phyloP scores from a whole-genome alignment of 1,140 invertebrate genomes.

The Lucilia cuprina region DNA sequence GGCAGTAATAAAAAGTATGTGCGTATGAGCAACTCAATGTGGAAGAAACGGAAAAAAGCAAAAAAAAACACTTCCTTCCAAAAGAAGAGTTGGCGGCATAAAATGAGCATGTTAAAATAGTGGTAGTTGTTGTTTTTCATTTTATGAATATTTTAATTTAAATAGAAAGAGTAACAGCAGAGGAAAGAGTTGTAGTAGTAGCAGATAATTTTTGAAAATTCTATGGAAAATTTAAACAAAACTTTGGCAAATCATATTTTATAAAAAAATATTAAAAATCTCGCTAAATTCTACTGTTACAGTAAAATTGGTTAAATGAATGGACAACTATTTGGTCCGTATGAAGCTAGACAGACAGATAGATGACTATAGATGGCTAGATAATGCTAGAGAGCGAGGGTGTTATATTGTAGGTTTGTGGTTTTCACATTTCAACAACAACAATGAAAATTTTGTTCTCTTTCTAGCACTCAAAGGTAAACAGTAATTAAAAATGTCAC shows the following conservation, averaged over 20 bases:
- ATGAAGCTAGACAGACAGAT: too few species aligned
- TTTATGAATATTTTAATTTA: background rate
- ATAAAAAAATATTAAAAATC: too few species aligned
- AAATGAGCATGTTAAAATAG: background rate
- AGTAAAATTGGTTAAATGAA: too few species aligned
- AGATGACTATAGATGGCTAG: background rate
- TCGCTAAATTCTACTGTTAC: too few species aligned
- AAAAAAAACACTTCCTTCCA: background rate
- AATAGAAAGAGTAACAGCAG: background rate
- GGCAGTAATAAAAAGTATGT: background rate
- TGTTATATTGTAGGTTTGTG: background rate
- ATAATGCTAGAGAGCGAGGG: background rate
- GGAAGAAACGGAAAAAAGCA: background rate
- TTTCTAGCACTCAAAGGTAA: slow-evolving; percentile 25
- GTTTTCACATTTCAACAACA: background rate
- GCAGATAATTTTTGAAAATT: too few species aligned
- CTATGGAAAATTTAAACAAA: too few species aligned
- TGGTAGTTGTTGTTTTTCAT: background rate
- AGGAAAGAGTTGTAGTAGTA: too few species aligned
- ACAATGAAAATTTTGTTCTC: slow-evolving; percentile 11
- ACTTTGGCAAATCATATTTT: too few species aligned
- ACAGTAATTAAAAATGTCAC: slow-evolving; percentile 33
- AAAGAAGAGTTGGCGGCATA: background rate
- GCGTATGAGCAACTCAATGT: background rate
- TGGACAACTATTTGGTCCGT: too few species aligned